Evolutionary conservation across 1,140 invertebrate species (phyloP).

Genomic region (Pogonomyrmex californicus): DNA sequence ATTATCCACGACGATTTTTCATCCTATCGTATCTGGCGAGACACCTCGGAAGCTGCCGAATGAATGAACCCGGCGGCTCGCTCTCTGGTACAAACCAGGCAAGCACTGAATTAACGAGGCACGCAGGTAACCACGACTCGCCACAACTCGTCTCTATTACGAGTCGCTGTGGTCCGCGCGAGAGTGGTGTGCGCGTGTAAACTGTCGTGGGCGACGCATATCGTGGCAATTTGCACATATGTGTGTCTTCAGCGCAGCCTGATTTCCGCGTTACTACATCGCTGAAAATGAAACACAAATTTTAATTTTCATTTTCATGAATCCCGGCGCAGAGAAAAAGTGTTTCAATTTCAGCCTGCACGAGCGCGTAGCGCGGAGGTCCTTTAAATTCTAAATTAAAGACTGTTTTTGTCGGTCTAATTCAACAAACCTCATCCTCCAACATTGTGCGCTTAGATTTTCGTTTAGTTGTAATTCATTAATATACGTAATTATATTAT

Average conservation of each 20-base stretch:
- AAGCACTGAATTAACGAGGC: conserved; percentile 76
- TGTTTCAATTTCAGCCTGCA: not conserved
- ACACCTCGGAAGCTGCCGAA: conserved; percentile 63
- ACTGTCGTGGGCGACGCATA: not conserved
- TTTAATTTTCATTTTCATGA: conserved; percentile 7
- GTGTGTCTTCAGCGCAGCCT: not conserved
- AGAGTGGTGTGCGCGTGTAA: not conserved
- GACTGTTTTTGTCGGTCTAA: not conserved
- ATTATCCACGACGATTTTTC: conserved; percentile 70
- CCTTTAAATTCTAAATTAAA: not conserved
- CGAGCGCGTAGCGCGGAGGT: not conserved
- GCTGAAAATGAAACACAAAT: conserved; percentile 1
- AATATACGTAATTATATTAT: not conserved
- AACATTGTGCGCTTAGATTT: not conserved
- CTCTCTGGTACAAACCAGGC: conserved; percentile 59
- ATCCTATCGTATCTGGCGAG: conserved; percentile 12
- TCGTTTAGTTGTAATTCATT: not conserved
- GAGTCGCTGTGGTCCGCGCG: conserved; percentile 33
- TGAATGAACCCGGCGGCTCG: conserved; percentile 69
- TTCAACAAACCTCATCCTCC: not conserved
- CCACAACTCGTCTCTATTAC: conserved; percentile 75
- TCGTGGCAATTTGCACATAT: not conserved
- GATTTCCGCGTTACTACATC: not conserved
- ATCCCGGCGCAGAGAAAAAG: too few relatives aligned
- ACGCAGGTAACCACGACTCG: conserved; percentile 66